A percentile compares a stretch with the other conserved stretches of the same genome.
Evolutionary conservation across 2,888 invertebrate genomes (phyloP).

Genomic region (Metellina segmentata): DNA sequence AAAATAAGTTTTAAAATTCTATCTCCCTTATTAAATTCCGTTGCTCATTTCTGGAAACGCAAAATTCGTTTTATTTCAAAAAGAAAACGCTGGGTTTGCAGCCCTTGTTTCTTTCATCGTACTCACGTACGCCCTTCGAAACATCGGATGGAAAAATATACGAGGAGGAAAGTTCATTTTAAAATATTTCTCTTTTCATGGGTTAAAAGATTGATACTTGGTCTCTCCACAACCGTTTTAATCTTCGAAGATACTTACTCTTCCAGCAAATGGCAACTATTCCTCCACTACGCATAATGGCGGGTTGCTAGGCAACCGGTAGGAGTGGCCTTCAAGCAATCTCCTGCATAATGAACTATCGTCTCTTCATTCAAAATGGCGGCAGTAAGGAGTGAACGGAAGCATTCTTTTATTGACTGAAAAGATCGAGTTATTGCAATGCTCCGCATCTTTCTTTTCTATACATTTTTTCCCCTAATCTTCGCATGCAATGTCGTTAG

Average conservation of each 20-base stretch:
- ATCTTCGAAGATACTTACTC: slow-evolving; percentile 45
- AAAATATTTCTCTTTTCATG: slow-evolving; percentile 63
- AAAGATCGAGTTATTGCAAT: slow-evolving; percentile 46
- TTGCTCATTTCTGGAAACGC: not conserved
- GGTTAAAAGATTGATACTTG: slow-evolving; percentile 26
- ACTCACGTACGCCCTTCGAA: not conserved
- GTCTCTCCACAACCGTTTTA: slow-evolving; percentile 52
- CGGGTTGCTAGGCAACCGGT: slow-evolving; percentile 70
- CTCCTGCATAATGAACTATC: slow-evolving; percentile 75
- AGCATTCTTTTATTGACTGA: slow-evolving; percentile 69
- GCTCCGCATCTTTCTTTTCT: not conserved
- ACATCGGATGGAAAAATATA: not conserved
- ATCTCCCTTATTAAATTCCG: slow-evolving; percentile 28
- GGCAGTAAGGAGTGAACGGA: slow-evolving; percentile 18
- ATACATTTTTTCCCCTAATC: not conserved
- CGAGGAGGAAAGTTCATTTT: slow-evolving; percentile 62
- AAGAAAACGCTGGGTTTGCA: not conserved
- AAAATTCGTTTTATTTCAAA: not conserved
- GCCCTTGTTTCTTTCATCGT: not conserved
- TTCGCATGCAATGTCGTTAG: not conserved
- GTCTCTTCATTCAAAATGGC: slow-evolving; percentile 71
- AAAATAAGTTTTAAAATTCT: slow-evolving; percentile 8
- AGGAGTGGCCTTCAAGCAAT: slow-evolving; percentile 75
- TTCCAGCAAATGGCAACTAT: slow-evolving; percentile 63
- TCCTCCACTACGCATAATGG: slow-evolving; percentile 66